Evolutionary conservation across 2,888 invertebrate genomes (phyloP).

Genomic region (Tineola bisselliella): DNA sequence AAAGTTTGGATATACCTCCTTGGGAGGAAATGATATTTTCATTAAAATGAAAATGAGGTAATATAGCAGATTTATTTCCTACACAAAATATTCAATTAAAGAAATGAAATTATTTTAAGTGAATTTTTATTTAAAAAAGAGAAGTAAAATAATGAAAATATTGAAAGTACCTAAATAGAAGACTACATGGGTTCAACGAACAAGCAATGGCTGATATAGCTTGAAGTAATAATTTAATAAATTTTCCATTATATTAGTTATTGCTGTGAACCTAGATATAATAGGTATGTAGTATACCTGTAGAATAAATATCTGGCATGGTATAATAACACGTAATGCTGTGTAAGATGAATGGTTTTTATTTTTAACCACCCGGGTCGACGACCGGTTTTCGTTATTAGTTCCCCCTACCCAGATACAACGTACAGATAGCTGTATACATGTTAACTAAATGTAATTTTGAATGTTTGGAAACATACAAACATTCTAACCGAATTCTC

Average conservation of each 20-base stretch:
- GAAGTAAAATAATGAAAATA: not conserved
- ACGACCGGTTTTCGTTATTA: slow-evolving; percentile 12
- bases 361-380: slow-evolving; percentile 13
- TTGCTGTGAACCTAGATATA: not conserved
- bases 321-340: slow-evolving; percentile 10
- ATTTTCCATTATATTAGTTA: not conserved
- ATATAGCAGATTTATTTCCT: slow-evolving; percentile 43
- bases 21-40: slow-evolving; percentile 65
- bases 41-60: slow-evolving; percentile 62
- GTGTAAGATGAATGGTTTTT: slow-evolving; percentile 8
- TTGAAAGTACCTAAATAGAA: not conserved
- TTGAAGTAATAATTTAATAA: not conserved
- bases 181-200: not conserved
- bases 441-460: slow-evolving; percentile 13
- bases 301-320: slow-evolving; percentile 3
- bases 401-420: slow-evolving; percentile 11
- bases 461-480: slow-evolving; percentile 4
- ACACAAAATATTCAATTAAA: slow-evolving; percentile 18
- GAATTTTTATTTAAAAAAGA: not conserved
- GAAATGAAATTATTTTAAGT: not conserved
- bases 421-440: slow-evolving; percentile 6
- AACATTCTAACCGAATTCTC: not conserved
- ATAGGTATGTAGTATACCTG: slow-evolving; percentile 1
- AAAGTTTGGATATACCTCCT: slow-evolving; percentile 66
- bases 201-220: not conserved